Conservation (phyloP, 2,797 vertebrate genomes). For the Vireo griseus region DNA sequence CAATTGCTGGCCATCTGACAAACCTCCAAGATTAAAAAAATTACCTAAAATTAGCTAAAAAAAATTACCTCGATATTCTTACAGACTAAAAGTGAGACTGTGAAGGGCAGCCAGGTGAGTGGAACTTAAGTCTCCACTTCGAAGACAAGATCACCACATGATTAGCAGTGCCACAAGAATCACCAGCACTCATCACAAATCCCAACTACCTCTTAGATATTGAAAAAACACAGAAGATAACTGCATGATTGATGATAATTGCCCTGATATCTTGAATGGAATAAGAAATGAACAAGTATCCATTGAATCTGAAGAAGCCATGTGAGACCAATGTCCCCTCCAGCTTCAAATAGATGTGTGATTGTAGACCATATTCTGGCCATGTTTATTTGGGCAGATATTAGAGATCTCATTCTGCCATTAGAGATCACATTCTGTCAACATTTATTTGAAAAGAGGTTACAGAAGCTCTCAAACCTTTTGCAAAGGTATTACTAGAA, state of each 20-base stretch:
- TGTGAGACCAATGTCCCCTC: background rate
- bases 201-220: background rate
- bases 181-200: background rate
- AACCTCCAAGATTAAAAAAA: background rate
- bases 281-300: background rate
- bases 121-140: background rate
- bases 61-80: background rate
- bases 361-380: background rate
- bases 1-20: background rate
- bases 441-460: background rate
- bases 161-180: background rate
- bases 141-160: background rate
- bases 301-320: background rate
- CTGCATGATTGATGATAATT: background rate
- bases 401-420: background rate
- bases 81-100: background rate
- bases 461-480: background rate
- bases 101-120: background rate
- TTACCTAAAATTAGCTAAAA: background rate
- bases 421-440: background rate
- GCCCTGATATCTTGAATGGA: background rate
- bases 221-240: background rate
- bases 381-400: background rate
- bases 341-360: background rate
- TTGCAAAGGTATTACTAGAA: background rate